A percentile compares a stretch with the other conserved stretches of the same genome.
phyloP scores from a whole-genome alignment of 2,113 vertebrate genomes.

The Centrocercus urophasianus region DNA sequence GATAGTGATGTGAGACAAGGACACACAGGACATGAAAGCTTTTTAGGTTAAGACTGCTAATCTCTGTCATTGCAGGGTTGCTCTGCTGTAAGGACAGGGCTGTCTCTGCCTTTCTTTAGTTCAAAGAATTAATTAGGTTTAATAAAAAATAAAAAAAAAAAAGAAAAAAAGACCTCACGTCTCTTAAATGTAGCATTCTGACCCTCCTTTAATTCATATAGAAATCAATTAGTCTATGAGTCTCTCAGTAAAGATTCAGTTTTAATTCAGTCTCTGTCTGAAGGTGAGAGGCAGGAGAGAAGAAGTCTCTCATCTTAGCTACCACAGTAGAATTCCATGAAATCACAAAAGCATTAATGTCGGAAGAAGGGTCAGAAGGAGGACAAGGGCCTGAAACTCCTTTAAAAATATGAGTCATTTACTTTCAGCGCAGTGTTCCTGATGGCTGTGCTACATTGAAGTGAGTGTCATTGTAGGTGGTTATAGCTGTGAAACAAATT shows the following conservation, averaged over 20 bases:
- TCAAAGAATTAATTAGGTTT: not conserved
- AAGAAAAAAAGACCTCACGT: not conserved
- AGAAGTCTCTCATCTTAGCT: not conserved
- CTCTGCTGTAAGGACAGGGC: not conserved
- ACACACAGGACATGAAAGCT: not conserved
- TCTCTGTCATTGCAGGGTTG: not conserved
- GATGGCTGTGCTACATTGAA: not conserved
- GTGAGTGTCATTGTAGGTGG: not conserved
- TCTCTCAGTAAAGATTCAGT: not conserved
- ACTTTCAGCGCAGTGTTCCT: not conserved
- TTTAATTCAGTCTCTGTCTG: not conserved
- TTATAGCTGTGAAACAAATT: conserved; percentile 7
- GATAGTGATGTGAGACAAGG: not conserved
- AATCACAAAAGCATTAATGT: not conserved
- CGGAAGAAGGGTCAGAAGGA: not conserved
- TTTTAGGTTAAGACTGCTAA: not conserved
- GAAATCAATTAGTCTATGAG: not conserved
- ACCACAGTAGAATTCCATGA: not conserved
- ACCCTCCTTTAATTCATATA: not conserved
- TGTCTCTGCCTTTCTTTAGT: not conserved
- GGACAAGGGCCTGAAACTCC: conserved; percentile 8
- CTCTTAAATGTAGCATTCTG: not conserved
- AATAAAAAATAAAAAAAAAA: not conserved
- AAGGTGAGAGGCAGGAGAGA: not conserved
- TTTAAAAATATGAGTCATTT: conserved; percentile 1